Base-by-base conservation (phyloP, 2,888 invertebrate genomes). In the Troides helena region DNA sequence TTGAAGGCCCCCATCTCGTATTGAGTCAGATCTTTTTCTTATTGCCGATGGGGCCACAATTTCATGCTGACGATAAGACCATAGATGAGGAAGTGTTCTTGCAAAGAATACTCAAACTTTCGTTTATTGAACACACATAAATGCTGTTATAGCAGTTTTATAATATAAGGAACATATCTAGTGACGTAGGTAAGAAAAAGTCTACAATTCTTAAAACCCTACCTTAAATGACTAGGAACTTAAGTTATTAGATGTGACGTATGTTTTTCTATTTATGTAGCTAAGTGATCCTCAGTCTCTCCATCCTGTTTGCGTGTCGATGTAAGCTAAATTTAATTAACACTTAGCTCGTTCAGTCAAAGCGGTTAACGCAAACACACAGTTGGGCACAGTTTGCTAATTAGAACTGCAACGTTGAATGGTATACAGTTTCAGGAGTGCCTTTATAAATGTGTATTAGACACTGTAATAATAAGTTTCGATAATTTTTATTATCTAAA, bases 261-360 rank as follows among this genome's bases (percentile, higher is more conserved):
- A 18, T 18, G 57, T 21, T 10, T 23, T 57, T 57, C 7, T 57
- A 57, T 57, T 57, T 57, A 18, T 10, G 21, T 21, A 18, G 57
- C 57, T 57, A 57, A 57, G 57, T 57, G 57, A 57, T 21, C 3
- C 50, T 50, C 50, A 14, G 50, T 18, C 18, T 18, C 36, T 57
- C 21, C 18, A n/a, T 57, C 30, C 61, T 39, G 39, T 39, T 61
- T 61, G n/a, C 59, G 60, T 60, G 50, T 30, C 50, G 36, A 60
- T 60, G 66, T 60, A 50, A 66, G 50, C 60, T 50, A 50, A 66
- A 66, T 60, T 66, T 66, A 66, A 66, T 66, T 66, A 60, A 66
- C 60, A 66, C 66, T 66, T 66, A 60, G 60, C 25, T 50, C 60
- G 50, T 66, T 59, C 43, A 66, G 50, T 60, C 66, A 59, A 46